Evolutionary conservation across 2,888 invertebrate genomes (phyloP).

Genomic region (Argyresthia albistria): DNA sequence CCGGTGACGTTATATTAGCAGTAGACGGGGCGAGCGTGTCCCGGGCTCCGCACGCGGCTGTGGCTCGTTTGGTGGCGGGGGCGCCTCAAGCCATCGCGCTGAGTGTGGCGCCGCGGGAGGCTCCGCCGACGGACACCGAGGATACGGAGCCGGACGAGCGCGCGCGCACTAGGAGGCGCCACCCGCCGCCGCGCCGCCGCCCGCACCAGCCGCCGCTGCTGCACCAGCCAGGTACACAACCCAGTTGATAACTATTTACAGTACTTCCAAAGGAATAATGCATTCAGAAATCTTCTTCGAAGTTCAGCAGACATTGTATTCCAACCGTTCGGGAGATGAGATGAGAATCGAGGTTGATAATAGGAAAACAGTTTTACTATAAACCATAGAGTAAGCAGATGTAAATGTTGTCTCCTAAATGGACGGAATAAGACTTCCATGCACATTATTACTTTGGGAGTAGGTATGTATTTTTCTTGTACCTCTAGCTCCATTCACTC

Average conservation of each 20-base stretch:
- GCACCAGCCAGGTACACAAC: conserved; percentile 47
- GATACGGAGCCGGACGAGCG: conserved; percentile 63
- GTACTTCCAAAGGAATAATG: no score
- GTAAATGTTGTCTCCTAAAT: no score
- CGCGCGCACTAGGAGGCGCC: conserved; percentile 46
- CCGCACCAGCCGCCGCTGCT: conserved; percentile 42
- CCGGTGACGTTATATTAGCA: conserved; percentile 93
- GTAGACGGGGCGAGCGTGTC: conserved; percentile 94
- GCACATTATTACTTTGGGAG: no score
- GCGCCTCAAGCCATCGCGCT: conserved; percentile 87
- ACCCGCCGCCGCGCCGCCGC: conserved; percentile 54
- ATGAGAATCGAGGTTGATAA: no score
- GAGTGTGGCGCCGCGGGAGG: conserved; percentile 80
- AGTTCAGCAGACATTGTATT: no score
- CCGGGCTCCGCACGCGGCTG: conserved; percentile 93
- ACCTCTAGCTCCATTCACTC: no score
- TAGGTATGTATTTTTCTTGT: no score
- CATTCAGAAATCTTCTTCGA: no score
- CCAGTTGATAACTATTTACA: neutral
- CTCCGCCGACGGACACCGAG: conserved; percentile 59
- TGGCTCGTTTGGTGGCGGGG: conserved; percentile 91
- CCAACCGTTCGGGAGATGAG: no score
- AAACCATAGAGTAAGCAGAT: no score
- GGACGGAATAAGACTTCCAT: no score
- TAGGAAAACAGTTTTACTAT: no score